These are phyloP conservation scores for Chelon labrosus DNA, from an alignment of 2,797 vertebrate species.

Conservation along the genomic window DNA sequence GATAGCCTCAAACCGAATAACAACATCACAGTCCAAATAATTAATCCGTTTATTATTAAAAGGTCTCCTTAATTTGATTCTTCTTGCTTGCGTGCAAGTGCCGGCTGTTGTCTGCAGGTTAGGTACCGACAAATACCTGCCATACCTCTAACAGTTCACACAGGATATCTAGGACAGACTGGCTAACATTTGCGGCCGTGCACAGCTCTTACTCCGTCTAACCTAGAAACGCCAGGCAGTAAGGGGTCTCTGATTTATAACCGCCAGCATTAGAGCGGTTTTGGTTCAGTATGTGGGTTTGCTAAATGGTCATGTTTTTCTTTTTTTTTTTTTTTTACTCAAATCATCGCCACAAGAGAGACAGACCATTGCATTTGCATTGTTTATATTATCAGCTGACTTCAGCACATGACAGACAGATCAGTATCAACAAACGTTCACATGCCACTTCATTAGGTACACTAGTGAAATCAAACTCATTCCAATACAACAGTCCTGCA, in stretches of 20 bases:
- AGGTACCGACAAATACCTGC: slow-evolving; percentile 9
- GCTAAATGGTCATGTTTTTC: not conserved
- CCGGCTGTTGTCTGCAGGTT: not conserved
- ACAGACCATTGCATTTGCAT: not conserved
- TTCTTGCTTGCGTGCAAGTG: not conserved
- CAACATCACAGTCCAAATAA: not conserved
- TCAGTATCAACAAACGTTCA: not conserved
- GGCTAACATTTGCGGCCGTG: slow-evolving; percentile 6
- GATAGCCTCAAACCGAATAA: not conserved
- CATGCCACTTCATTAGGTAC: too few relatives aligned
- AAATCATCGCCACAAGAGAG: not conserved
- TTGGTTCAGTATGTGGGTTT: not conserved
- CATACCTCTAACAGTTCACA: slow-evolving; percentile 23
- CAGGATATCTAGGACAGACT: slow-evolving; percentile 5
- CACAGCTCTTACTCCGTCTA: slow-evolving; percentile 1
- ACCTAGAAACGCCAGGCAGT: slow-evolving; percentile 16
- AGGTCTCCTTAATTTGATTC: not conserved
- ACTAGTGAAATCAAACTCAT: too few relatives aligned
- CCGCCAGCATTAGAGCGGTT: not conserved
- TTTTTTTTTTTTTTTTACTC: too few relatives aligned
- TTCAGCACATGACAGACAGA: not conserved
- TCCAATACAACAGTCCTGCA: too few relatives aligned
- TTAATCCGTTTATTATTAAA: not conserved
- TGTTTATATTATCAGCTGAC: not conserved
- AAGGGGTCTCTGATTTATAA: slow-evolving; percentile 9